A percentile compares a stretch with the other conserved stretches of the same genome.
Evolutionary conservation across 2,113 vertebrate genomes (phyloP).

Genomic region (Chrysochloris asiatica): DNA sequence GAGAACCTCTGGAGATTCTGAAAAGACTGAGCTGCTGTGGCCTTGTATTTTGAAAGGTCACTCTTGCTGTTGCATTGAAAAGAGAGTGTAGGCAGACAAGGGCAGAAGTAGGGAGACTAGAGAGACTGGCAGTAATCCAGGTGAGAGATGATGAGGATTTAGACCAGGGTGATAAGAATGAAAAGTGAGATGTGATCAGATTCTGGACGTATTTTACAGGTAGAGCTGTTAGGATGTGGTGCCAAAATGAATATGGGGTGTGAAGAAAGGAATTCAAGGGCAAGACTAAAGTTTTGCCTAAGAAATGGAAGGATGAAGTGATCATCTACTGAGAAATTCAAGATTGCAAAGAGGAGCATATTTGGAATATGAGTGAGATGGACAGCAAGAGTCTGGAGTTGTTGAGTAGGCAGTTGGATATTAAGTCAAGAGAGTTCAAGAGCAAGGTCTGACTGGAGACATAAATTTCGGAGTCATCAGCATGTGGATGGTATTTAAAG

Average conservation of each 20-base stretch:
- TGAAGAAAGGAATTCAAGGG: neutral
- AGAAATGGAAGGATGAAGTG: neutral
- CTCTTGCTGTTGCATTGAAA: neutral
- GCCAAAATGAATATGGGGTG: neutral
- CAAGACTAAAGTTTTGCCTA: rapidly evolving
- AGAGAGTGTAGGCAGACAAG: neutral
- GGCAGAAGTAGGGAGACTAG: neutral
- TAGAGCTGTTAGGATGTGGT: neutral
- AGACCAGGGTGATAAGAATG: neutral
- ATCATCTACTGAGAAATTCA: neutral
- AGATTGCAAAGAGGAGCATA: neutral
- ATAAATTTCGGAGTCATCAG: neutral
- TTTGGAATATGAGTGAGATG: rapidly evolving
- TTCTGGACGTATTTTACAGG: neutral
- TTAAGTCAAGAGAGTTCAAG: neutral
- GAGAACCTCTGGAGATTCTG: neutral
- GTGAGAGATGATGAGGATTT: neutral
- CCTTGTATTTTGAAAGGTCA: neutral
- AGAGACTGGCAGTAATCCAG: neutral
- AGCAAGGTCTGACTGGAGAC: conserved; percentile 25
- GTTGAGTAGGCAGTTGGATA: neutral
- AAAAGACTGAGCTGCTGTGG: neutral
- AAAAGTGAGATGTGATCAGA: too few relatives aligned
- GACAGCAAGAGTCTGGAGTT: neutral
- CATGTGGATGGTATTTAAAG: conserved; percentile 27